Evolutionary conservation across 37 sponge, comb jelly and placozoan species (phyloP), one percentile per base, ranked within the genome.

Genomic region (Ianthella basta): DNA sequence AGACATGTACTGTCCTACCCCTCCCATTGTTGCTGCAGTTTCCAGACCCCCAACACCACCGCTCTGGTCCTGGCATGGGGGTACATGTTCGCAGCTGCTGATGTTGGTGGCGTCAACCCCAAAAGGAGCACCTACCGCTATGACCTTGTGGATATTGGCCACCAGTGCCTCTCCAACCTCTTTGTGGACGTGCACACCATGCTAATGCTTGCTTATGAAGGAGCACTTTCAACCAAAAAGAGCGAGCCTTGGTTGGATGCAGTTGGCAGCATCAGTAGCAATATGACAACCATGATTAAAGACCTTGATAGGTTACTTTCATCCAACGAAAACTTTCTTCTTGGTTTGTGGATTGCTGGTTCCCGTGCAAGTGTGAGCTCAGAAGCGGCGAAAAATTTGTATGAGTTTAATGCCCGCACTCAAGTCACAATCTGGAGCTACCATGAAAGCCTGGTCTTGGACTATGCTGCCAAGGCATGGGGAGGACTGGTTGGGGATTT

Each of bases 131-230:
- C 82, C 38, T 85, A 72, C 36, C 84, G 50, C 25, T 88, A 88
- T 73, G 89, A 88, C 60, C 24, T 88, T 18, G 89, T 88, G 8
- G 89, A 88, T 34, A 33, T 88, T 15, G 60, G 63, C 21, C 84
- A 84, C 37, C 84, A 86, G 72, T 53, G 80, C 53, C 79, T 86
- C 55, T 80, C 59, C 14, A 86, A 86, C 27, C 80, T 86, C 55
- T 86, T 86, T 25, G 30, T 44, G 29, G 86, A 86, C n/a, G 54
- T 86, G 55, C 86, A 86, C 66, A 39, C 65, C 34, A 86, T 79
- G 66, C n/a, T 80, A 14, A 44, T 34, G 21, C n/a, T 86, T 0
- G 79, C 86, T 15, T 86, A 85, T 79, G 24, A 79, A 10, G 29
- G 50, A 59, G 82, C 34, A 18, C 59, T 56, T 55, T 1, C 4